A percentile compares a stretch with the other conserved stretches of the same genome.
phyloP scores from a whole-genome alignment of 2,113 vertebrate species.

The Pluvianellus socialis region DNA sequence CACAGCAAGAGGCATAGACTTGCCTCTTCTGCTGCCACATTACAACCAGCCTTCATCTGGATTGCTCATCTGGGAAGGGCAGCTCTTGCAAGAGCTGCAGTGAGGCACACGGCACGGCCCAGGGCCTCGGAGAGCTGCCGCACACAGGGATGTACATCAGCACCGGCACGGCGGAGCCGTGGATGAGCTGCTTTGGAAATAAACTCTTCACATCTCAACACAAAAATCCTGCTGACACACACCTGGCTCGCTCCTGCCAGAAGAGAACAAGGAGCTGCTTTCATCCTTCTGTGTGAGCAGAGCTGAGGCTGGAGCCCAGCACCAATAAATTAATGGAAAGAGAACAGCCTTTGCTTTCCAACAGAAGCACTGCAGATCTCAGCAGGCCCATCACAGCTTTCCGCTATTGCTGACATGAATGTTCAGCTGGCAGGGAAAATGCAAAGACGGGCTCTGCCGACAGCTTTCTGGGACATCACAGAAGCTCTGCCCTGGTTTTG shows the following conservation, averaged over 20 bases:
- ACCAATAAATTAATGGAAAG: background rate
- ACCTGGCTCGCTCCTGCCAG: background rate
- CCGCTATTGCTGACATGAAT: background rate
- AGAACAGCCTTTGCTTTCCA: background rate
- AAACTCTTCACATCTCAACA: background rate
- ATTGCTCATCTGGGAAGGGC: background rate
- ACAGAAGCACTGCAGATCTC: background rate
- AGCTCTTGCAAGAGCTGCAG: background rate
- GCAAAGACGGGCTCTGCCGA: background rate
- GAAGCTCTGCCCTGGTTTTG: background rate
- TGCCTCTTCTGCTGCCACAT: background rate
- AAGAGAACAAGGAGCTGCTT: background rate
- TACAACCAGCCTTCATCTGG: background rate
- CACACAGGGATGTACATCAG: background rate
- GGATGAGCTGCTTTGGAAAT: background rate
- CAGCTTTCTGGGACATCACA: background rate
- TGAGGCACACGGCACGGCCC: fast-evolving
- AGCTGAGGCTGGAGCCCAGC: constrained; percentile 1
- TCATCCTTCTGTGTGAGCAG: background rate
- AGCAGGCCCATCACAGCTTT: background rate
- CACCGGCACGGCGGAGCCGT: fast-evolving
- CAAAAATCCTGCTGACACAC: background rate
- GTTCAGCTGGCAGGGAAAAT: background rate
- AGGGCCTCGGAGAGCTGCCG: fast-evolving
- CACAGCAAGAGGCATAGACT: background rate